Percentiles rank a stretch among this genome's conserved stretches.
Conservation (phyloP, 2,888 invertebrate genomes). For the Muscina levida region DNA sequence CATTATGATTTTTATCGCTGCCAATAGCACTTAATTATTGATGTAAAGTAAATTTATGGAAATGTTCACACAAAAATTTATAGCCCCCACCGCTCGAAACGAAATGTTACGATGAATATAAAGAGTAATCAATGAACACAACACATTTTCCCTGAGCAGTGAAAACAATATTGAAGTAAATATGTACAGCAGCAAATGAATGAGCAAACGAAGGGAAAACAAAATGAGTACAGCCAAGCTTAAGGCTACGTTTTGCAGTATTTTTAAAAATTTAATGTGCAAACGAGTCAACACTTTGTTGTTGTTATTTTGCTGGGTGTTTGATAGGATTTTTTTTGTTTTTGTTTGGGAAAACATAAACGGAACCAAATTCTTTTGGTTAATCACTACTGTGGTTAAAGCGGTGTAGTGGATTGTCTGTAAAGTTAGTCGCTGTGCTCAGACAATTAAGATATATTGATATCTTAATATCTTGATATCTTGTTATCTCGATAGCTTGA, state of each 20-base stretch:
- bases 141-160: background rate
- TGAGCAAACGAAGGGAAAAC: slow-evolving; percentile 3
- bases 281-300: background rate
- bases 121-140: background rate
- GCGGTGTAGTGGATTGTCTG: too few species aligned
- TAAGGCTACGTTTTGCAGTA: slow-evolving; percentile 20
- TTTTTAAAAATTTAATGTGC: slow-evolving; percentile 36
- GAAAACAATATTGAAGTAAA: background rate
- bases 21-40: slow-evolving; percentile 43
- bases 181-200: slow-evolving; percentile 8
- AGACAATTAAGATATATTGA: too few species aligned
- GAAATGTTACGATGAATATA: background rate
- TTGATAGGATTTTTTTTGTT: slow-evolving; percentile 19
- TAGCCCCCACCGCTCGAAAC: background rate
- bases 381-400: too few species aligned
- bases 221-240: background rate
- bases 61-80: slow-evolving; percentile 47
- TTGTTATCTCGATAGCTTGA: too few species aligned
- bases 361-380: background rate
- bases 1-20: slow-evolving; percentile 43
- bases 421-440: too few species aligned
- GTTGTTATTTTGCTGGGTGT: slow-evolving; percentile 1
- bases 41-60: slow-evolving; percentile 42
- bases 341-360: background rate
- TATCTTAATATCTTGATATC: too few species aligned